phyloP scores from a whole-genome alignment of 1,140 invertebrate species.

The Dufourea novaeangliae region DNA sequence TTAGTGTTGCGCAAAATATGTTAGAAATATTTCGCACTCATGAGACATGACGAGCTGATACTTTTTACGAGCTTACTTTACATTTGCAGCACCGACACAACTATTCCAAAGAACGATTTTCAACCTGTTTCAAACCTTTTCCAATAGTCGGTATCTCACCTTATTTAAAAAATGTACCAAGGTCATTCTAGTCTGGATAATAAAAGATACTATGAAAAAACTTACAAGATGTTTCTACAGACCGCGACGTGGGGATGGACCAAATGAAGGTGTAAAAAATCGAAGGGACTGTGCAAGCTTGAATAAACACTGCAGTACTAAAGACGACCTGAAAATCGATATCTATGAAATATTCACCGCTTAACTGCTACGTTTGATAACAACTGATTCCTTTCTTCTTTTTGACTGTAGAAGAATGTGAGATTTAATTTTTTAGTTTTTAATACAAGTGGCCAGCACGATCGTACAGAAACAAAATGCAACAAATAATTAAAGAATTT shows the following conservation, averaged over 20 bases:
- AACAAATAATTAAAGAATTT: too few species aligned
- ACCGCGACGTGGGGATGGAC: not conserved
- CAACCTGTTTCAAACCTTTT: slow-evolving; percentile 19
- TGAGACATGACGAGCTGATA: not conserved
- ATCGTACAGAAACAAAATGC: too few species aligned
- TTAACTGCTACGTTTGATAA: not conserved
- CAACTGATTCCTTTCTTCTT: not conserved
- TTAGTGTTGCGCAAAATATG: slow-evolving; percentile 2
- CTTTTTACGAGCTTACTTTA: not conserved
- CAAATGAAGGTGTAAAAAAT: slow-evolving; percentile 10
- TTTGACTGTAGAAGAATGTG: too few species aligned
- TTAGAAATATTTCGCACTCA: slow-evolving; percentile 5
- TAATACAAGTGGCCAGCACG: too few species aligned
- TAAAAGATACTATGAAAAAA: slow-evolving; percentile 1
- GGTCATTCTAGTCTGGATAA: not conserved
- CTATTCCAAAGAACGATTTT: slow-evolving; percentile 12
- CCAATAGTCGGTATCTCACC: not conserved
- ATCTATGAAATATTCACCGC: slow-evolving; percentile 27
- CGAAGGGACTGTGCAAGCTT: not conserved
- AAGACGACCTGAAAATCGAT: slow-evolving; percentile 32
- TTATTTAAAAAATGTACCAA: slow-evolving; percentile 15
- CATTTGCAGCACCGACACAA: slow-evolving; percentile 15
- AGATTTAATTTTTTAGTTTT: too few species aligned
- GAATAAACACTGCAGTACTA: not conserved
- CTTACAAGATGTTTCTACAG: not conserved